A percentile compares a stretch with the other conserved stretches of the same genome.
Evolutionary conservation across 1,140 invertebrate genomes (phyloP).

Genomic region (Globodera ellingtonae): DNA sequence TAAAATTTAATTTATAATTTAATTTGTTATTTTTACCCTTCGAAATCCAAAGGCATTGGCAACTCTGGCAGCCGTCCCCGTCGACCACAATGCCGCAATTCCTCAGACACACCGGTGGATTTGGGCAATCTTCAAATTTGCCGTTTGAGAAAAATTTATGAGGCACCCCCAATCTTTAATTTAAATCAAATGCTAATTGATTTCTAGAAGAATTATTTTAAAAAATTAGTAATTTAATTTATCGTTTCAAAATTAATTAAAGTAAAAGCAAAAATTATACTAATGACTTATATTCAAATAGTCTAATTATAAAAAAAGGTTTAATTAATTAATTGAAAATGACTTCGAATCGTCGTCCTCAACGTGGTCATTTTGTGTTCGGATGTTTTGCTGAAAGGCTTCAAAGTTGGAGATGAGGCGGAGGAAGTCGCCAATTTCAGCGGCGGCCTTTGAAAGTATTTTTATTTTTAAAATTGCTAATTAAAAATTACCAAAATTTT

Average conservation of each 20-base stretch:
- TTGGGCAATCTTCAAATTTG: constrained; percentile 17
- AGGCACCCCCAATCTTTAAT: no score
- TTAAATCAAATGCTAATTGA: no score
- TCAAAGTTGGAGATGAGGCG: not conserved
- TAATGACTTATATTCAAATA: no score
- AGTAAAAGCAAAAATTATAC: no score
- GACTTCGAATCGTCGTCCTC: constrained; percentile 18
- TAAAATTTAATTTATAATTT: constrained; percentile 4
- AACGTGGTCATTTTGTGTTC: not conserved
- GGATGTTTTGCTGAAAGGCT: not conserved
- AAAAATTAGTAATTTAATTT: no score
- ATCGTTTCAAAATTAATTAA: no score
- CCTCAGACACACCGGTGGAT: constrained; percentile 31
- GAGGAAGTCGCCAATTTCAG: not conserved
- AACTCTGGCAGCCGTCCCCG: constrained; percentile 37
- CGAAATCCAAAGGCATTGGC: constrained; percentile 42
- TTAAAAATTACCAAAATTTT: not conserved
- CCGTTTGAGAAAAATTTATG: no score
- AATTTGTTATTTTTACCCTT: constrained; percentile 13
- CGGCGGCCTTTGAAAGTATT: not conserved
- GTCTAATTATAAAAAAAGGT: no score
- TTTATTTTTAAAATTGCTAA: not conserved
- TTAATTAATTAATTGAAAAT: not conserved
- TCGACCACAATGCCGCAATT: constrained; percentile 40
- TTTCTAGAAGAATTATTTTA: no score